A percentile compares a stretch with the other conserved stretches of the same genome.
Evolutionary conservation across 2,797 vertebrate genomes (phyloP).

Genomic region (Propithecus perrieri): DNA sequence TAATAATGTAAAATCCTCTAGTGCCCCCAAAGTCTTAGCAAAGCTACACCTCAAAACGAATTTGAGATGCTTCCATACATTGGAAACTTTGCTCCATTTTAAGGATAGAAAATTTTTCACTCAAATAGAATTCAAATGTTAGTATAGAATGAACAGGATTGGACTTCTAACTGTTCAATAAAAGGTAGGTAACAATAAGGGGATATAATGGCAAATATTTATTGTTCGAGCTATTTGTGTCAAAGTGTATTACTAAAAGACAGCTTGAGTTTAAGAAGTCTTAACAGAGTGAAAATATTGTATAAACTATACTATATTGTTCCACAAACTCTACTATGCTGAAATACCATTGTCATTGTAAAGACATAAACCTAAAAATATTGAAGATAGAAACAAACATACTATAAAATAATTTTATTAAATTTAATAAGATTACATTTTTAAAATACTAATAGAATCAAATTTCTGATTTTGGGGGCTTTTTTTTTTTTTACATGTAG

Average conservation of each 20-base stretch:
- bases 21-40: neutral
- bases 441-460: neutral
- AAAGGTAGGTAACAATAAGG: neutral
- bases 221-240: neutral
- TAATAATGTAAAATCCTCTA: neutral
- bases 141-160: neutral
- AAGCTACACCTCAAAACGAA: neutral
- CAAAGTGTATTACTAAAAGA: neutral
- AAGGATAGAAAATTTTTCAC: neutral
- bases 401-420: neutral
- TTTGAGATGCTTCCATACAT: neutral
- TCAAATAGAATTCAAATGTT: constrained; percentile 18
- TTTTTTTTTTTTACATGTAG: neutral
- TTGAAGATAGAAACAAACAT: neutral
- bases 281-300: neutral
- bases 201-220: neutral
- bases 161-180: neutral
- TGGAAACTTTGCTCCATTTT: neutral
- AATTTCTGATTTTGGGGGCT: neutral
- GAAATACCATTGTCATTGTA: neutral
- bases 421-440: neutral
- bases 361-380: neutral
- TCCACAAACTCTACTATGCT: neutral
- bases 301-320: neutral
- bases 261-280: neutral